Evolutionary conservation across 1,140 invertebrate species (phyloP), one percentile per base, ranked within the genome.

Genomic region (Drosophila subobscura): DNA sequence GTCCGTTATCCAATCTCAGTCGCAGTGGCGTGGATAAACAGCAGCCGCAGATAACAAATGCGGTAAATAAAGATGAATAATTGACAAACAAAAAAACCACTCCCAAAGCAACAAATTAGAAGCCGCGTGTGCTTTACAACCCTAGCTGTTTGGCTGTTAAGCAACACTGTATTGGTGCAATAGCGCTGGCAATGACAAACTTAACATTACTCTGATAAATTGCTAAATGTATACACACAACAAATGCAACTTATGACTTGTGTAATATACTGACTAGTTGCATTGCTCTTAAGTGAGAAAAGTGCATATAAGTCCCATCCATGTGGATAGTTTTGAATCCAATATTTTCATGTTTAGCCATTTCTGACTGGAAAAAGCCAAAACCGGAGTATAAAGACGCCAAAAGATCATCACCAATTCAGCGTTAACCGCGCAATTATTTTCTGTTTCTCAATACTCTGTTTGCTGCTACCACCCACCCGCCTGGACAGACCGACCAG

Each of bases 61-160:
- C 23, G 1, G 46, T 29, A 71, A 76, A 60, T 71, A 58, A 45
- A 61, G 22, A 42, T 22, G 16, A 49, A 27, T 59, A 68, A 56
- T 73, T 57, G 56, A 25, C 37, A 74, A 67, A 79, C 57, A 70
- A 77, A 86, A 70, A 77, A 86, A 86, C 75, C 79, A 83, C 81
- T 85, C 81, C 81, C 64, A 55, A 75, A 53, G n/a, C 63, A 71
- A 72, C 70, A 72, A 71, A 64, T 57, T 33, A 29, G 7, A 33
- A 37, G 37, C 8, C 20, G 45, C 8, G 44, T 52, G 41, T 16
- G 47, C 20, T 64, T 33, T 56, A 2, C 65, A 68, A 33, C 44
- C 23, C 67, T 60, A 27, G 14, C 4, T 3, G 10, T 0, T 12
- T 37, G 33, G 7, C 10, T 0, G 10, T 29, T 44, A 10, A 8